Evolutionary conservation across 2,888 invertebrate genomes (phyloP), one percentile per base, ranked within the genome.

Genomic region (Pyrochroa serraticornis): DNA sequence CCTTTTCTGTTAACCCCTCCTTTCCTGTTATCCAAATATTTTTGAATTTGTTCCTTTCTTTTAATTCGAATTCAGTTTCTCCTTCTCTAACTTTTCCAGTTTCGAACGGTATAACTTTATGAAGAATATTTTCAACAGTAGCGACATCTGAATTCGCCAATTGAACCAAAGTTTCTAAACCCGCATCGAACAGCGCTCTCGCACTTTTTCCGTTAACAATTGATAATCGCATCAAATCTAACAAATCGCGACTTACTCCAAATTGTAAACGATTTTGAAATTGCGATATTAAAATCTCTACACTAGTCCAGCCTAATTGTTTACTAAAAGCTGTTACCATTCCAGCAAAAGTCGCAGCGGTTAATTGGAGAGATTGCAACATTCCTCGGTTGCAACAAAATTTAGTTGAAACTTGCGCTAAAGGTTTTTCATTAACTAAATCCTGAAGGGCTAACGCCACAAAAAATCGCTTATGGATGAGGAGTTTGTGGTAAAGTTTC

Each of bases 241-340:
- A 84, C 36, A 99, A 82, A 76, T 99, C 97, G 13, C 91, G 85
- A 73, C 93, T 91, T 41, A 98, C 90, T 7, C 97, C 98, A 78
- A 98, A 97, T 71, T 93, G 93, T 37, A 99, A 83, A 9, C 98
- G 88, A 71, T 92, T 90, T 81, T 97, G 95, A 78, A 99, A 97
- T 79, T 97, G 94, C 0, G 91, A 87, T 37, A 99, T 85, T 36
- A 99, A 82, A 63, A 95, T 82, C 77, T 96, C 92, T 72, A 99
- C 83, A 75, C 91, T 93, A 64, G 86, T 86, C 97, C 98, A 99
- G 14, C 96, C 94, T 7, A 99, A 81, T 49, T 95, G 90, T 62
- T 86, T 87, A 78, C 97, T 95, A 81, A 99, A 98, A n/a, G 93
- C 88, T 2, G 96, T 95, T 1, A 98, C 93, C 92, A 97, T 97